These are phyloP conservation scores for Plemyria rubiginata DNA, from an alignment of 2,888 invertebrate species.

Conservation along the genomic window DNA sequence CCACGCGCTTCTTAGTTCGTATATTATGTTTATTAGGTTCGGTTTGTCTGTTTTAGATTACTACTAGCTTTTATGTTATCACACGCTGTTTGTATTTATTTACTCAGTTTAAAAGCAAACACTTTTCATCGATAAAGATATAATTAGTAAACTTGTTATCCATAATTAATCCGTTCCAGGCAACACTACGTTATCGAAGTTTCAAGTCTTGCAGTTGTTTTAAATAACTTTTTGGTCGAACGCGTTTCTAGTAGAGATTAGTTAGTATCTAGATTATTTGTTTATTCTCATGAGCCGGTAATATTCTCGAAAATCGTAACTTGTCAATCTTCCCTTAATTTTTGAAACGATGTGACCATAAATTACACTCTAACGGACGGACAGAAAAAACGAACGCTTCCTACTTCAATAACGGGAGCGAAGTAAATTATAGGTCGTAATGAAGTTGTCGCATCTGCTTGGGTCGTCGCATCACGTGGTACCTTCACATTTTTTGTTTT, in stretches of 20 bases:
- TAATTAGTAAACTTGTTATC: constrained; percentile 1
- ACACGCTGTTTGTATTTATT: constrained; percentile 16
- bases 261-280: neutral
- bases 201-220: neutral
- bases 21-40: constrained; percentile 21
- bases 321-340: constrained; percentile 59
- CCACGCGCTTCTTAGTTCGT: constrained; percentile 20
- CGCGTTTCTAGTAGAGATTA: neutral
- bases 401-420: constrained; percentile 81
- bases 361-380: constrained; percentile 72
- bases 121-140: constrained; percentile 6
- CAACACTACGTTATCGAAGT: neutral
- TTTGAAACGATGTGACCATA: constrained; percentile 69
- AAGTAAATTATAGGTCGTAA: constrained; percentile 77
- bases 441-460: constrained; percentile 79
- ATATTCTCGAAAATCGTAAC: constrained; percentile 40
- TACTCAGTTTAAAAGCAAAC: constrained; percentile 8
- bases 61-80: constrained; percentile 22
- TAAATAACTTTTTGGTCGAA: neutral
- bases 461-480: constrained; percentile 58
- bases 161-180: constrained; percentile 4
- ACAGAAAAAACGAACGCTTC: constrained; percentile 72
- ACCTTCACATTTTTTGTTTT: constrained; percentile 45
- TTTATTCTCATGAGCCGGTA: constrained; percentile 11
- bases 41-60: constrained; percentile 22